These are phyloP conservation scores for Mechanitis mazaeus DNA, from an alignment of 2,888 invertebrate genomes.

Conservation along the genomic window DNA sequence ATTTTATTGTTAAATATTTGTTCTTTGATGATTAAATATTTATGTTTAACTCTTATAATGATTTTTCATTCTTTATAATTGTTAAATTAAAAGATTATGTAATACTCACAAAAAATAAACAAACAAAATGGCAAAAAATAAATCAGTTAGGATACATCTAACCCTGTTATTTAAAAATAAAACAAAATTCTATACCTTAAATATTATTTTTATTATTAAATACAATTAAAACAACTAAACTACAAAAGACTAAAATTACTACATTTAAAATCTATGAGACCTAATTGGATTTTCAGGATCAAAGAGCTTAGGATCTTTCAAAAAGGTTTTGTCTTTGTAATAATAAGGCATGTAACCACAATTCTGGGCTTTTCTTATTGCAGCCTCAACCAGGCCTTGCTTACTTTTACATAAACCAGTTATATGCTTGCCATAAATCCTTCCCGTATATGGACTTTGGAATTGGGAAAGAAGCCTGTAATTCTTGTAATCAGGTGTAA, in stretches of 20 bases:
- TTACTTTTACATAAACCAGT: slow-evolving; percentile 93
- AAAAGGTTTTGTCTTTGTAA: slow-evolving; percentile 86
- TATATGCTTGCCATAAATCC: slow-evolving; percentile 93
- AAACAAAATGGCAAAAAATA: no score
- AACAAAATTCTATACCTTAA: not conserved
- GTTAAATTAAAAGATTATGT: no score
- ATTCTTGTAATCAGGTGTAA: slow-evolving; percentile 94
- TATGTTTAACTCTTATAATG: no score
- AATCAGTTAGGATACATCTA: no score
- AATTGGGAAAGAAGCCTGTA: slow-evolving; percentile 94
- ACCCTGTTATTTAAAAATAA: not conserved
- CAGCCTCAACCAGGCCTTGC: slow-evolving; percentile 83
- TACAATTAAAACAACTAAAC: slow-evolving; percentile 14
- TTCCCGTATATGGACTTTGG: slow-evolving; percentile 95
- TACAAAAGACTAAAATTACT: slow-evolving; percentile 3
- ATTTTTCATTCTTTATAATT: no score
- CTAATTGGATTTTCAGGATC: slow-evolving; percentile 90
- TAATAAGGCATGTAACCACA: slow-evolving; percentile 90
- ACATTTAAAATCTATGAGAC: slow-evolving; percentile 83
- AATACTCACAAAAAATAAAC: no score
- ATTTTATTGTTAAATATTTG: not conserved
- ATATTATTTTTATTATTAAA: not conserved
- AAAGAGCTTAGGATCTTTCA: slow-evolving; percentile 93
- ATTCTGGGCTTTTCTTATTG: slow-evolving; percentile 85
- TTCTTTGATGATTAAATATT: no score